These are phyloP conservation scores for Phthorimaea operculella DNA, from an alignment of 1,140 invertebrate genomes.

Conservation along the genomic window DNA sequence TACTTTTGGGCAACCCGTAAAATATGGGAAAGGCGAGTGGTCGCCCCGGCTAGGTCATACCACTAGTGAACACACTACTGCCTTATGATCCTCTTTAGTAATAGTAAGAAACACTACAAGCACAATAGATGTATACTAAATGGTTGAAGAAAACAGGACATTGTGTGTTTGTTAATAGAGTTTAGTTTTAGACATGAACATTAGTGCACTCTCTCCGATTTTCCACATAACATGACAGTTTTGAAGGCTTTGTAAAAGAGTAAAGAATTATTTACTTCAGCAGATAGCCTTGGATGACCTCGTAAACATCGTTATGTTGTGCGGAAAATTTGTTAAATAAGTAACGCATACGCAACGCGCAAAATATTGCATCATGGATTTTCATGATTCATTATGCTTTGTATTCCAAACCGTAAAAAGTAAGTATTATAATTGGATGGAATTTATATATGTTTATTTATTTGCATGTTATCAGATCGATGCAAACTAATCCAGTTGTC, in stretches of 20 bases:
- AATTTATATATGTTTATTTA: no score
- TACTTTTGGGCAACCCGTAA: no score
- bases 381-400: no score
- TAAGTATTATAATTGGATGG: no score
- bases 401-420: no score
- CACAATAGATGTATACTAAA: constrained; percentile 36
- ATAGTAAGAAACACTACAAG: constrained; percentile 53
- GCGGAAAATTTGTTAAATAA: constrained; percentile 18
- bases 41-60: constrained; percentile 25
- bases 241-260: no score
- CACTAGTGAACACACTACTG: constrained; percentile 48
- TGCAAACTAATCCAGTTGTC: constrained; percentile 3
- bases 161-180: constrained; percentile 16
- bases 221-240: constrained; percentile 30
- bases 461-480: no score
- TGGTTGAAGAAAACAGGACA: constrained; percentile 49
- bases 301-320: constrained; percentile 11
- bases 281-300: no score
- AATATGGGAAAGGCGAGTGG: no score
- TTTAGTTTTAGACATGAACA: constrained; percentile 17
- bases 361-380: constrained; percentile 34
- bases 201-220: constrained; percentile 52
- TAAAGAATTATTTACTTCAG: no score
- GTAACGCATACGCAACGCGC: constrained; percentile 43
- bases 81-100: constrained; percentile 49